Evolutionary conservation across 2,113 vertebrate genomes (phyloP), one percentile per base, ranked within the genome.

Genomic region (Anser brachyrhynchus): DNA sequence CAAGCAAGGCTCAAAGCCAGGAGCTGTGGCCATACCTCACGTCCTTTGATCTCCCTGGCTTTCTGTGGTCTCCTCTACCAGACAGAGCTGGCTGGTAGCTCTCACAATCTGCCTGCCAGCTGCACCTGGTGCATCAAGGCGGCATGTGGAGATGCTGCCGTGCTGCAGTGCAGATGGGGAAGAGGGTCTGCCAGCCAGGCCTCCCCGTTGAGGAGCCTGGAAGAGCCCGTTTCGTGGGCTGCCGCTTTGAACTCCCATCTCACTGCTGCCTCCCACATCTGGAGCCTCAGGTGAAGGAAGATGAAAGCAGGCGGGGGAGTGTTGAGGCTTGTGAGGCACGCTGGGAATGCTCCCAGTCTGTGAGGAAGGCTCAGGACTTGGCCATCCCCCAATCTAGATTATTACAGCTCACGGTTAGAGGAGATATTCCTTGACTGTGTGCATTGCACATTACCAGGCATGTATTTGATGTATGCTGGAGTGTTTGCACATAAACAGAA

Each of bases 251-350:
- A 96, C 93, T 95, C 49, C 58, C 72, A 46, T 86, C 25, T 2
- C 6, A 2, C 33, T 25, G 51, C 82, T 88, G 91, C 95, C 95
- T 95, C 95, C 95, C 93, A 89, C 96, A 92, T 91, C 84, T 95
- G 95, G 81, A 70, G 84, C 95, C 96, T 21, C 77, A 92, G 93
- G 95, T 82, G 89, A 82, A 91, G 81, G 70, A 81, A 92, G 96
- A 97, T 97, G 93, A 97, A 97, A 97, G 95, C 0, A 0, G 19
- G 26, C 70, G 55, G 70, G 43, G 84, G 84, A 91, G 58, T 26
- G 95, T 73, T 67, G 83, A 51, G 92, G 86, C 92, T 95, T 92
- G 95, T 64, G 76, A 84, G 61, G 65, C 86, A 81, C 2, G 65
- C 28, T 26, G 96, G 79, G 91, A 95, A 94, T 93, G 76, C 83